Conservation (phyloP, 1,140 invertebrate species). For the Homalodisca vitripennis region DNA sequence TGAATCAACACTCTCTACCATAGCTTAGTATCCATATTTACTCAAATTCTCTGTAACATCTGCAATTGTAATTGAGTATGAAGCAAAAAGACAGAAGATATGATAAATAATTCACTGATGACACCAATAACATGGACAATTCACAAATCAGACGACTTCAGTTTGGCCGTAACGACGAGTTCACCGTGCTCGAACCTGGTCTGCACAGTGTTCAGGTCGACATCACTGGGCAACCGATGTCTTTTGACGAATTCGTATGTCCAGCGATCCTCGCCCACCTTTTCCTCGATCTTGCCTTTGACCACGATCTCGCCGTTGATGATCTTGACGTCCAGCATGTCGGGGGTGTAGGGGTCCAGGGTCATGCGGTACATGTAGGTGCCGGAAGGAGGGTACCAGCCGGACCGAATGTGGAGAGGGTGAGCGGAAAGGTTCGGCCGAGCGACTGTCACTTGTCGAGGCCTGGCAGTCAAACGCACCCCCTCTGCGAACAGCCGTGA, state of each 20-base stretch:
- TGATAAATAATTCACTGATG: no score
- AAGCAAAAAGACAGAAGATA: no score
- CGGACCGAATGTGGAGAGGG: neutral
- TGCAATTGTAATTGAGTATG: no score
- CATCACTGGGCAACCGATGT: neutral
- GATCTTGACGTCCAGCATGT: neutral
- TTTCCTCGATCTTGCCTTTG: neutral
- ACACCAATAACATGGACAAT: no score
- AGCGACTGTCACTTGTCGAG: no score
- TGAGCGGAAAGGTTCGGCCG: no score
- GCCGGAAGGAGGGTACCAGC: neutral
- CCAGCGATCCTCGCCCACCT: neutral
- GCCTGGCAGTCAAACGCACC: no score
- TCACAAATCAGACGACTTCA: no score
- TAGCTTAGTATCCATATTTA: no score
- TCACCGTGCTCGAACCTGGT: neutral
- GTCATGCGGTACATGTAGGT: slow-evolving; percentile 3
- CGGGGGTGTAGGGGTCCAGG: neutral
- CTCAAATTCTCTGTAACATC: no score
- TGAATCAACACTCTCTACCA: no score
- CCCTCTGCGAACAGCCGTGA: no score
- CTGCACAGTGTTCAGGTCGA: neutral
- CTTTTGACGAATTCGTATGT: neutral
- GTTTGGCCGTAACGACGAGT: neutral
- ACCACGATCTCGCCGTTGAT: slow-evolving; percentile 10